phyloP scores from a whole-genome alignment of 2,797 vertebrate genomes.

The Lithobates pipiens region DNA sequence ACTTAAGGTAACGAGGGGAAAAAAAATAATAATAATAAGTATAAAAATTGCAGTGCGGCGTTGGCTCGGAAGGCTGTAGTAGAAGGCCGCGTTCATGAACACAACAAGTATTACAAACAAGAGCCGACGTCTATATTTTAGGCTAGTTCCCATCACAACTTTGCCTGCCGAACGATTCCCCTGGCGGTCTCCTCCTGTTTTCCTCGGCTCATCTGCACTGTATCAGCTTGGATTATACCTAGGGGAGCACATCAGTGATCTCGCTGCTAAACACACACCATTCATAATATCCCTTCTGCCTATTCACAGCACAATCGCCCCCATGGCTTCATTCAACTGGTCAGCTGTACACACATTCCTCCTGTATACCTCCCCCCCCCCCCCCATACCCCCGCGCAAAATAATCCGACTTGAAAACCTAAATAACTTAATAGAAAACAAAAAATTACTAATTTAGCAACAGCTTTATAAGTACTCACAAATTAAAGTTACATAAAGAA shows the following conservation, averaged over 20 bases:
- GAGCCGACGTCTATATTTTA: slow-evolving; percentile 37
- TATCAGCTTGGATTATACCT: slow-evolving; percentile 40
- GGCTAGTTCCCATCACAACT: slow-evolving; percentile 49
- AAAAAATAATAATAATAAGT: background rate
- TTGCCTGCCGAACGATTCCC: slow-evolving; percentile 43
- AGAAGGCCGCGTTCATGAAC: slow-evolving; percentile 2
- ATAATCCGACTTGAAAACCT: background rate
- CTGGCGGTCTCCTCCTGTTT: slow-evolving; percentile 37
- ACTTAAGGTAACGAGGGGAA: background rate
- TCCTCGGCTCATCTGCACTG: slow-evolving; percentile 47
- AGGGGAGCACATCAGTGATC: slow-evolving; percentile 36
- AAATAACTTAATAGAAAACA: background rate
- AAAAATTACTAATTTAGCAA: too few relatives aligned
- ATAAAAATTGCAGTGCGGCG: background rate
- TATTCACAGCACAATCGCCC: background rate
- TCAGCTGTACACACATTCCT: background rate
- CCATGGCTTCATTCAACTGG: background rate
- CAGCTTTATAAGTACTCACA: too few relatives aligned
- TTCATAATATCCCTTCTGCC: slow-evolving; percentile 28
- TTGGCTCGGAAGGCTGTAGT: background rate
- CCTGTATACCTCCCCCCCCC: background rate
- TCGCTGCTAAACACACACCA: slow-evolving; percentile 34
- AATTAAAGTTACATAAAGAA: too few relatives aligned
- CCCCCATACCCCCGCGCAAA: too few relatives aligned
- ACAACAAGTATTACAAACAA: slow-evolving; percentile 33